Conservation (phyloP, 1,140 invertebrate species). For the Zaprionus inermis region DNA sequence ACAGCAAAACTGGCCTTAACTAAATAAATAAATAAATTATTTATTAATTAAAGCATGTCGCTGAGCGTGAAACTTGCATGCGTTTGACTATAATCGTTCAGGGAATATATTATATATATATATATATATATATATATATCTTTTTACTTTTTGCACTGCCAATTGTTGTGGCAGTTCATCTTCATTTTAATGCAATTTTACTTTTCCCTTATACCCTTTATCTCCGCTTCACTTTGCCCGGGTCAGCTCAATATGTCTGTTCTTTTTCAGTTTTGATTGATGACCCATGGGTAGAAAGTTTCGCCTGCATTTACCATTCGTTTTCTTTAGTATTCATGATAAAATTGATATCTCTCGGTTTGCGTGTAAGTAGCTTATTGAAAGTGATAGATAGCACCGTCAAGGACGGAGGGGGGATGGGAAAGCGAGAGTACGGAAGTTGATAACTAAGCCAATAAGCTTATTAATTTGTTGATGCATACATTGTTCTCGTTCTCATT, state of each 20-base stretch:
- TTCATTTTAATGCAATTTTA: slow-evolving; percentile 70
- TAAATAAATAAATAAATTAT: slow-evolving; percentile 73
- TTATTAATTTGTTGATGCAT: slow-evolving; percentile 63
- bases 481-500: slow-evolving; percentile 9
- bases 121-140: background rate
- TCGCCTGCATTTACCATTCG: slow-evolving; percentile 53
- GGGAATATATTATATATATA: background rate
- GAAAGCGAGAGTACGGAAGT: background rate
- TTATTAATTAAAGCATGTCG: slow-evolving; percentile 78
- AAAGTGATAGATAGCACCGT: slow-evolving; percentile 61
- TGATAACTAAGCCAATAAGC: slow-evolving; percentile 21
- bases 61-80: slow-evolving; percentile 31
- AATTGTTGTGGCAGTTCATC: slow-evolving; percentile 66
- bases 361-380: slow-evolving; percentile 52
- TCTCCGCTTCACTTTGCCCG: background rate
- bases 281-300: slow-evolving; percentile 43
- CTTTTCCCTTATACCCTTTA: slow-evolving; percentile 8
- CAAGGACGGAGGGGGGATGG: background rate
- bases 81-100: slow-evolving; percentile 30
- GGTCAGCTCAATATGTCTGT: slow-evolving; percentile 28
- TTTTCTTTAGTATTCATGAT: slow-evolving; percentile 50
- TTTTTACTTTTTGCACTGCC: slow-evolving; percentile 29
- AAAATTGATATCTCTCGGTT: slow-evolving; percentile 37
- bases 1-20: slow-evolving; percentile 69
- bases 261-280: slow-evolving; percentile 64